A percentile compares a stretch with the other conserved stretches of the same genome.
Conservation (phyloP, 2,888 invertebrate genomes). For the Campopleginae sp. region DNA sequence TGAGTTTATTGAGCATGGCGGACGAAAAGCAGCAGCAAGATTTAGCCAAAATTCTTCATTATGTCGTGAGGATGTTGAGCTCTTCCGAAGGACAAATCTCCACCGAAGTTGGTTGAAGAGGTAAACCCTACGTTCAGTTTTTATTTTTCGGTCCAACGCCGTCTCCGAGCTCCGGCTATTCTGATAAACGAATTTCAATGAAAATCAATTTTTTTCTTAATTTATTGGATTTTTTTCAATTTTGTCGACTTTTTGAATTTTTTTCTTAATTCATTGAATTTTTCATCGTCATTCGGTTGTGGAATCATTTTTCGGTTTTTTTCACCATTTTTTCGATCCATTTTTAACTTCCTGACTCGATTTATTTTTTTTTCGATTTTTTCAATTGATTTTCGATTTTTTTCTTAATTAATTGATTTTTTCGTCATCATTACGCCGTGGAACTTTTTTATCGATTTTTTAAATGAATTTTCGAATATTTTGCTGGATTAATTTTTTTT, state of each 20-base stretch:
- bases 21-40: slow-evolving; percentile 77
- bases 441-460: too few relatives aligned
- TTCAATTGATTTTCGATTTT: too few relatives aligned
- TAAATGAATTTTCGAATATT: too few relatives aligned
- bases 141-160: background rate
- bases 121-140: background rate
- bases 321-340: too few relatives aligned
- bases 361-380: too few relatives aligned
- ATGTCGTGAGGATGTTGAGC: slow-evolving; percentile 77
- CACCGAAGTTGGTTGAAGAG: slow-evolving; percentile 60
- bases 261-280: too few relatives aligned
- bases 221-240: background rate
- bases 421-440: too few relatives aligned
- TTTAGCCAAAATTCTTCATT: slow-evolving; percentile 79
- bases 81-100: slow-evolving; percentile 71
- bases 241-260: background rate
- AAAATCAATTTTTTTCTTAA: background rate
- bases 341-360: too few relatives aligned
- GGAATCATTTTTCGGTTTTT: too few relatives aligned
- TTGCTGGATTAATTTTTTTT: too few relatives aligned
- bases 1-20: slow-evolving; percentile 75
- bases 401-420: too few relatives aligned
- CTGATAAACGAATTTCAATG: background rate
- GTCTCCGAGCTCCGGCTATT: background rate
- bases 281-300: too few relatives aligned